These are phyloP conservation scores for Australoheros scitulus DNA, from an alignment of 2,113 vertebrate genomes.

Conservation along the genomic window DNA sequence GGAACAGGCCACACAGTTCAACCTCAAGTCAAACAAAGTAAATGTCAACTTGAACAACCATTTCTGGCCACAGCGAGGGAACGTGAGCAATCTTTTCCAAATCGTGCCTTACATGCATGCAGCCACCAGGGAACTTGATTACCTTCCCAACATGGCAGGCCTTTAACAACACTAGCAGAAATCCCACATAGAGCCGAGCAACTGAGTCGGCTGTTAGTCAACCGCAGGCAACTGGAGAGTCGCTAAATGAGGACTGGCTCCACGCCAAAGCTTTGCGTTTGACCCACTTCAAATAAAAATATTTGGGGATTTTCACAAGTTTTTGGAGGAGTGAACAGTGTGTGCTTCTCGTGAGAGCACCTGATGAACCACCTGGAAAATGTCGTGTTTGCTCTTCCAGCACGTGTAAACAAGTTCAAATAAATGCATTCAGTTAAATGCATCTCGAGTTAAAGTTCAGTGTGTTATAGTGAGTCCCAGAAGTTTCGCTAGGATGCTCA, in stretches of 20 bases:
- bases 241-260: not conserved
- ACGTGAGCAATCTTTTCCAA: constrained; percentile 42
- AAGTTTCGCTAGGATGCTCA: not conserved
- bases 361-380: not conserved
- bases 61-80: constrained; percentile 2
- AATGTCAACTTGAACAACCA: constrained; percentile 58
- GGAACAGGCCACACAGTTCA: constrained; percentile 46
- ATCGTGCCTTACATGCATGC: constrained; percentile 19
- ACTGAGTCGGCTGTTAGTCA: not conserved
- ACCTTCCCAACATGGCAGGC: constrained; percentile 10
- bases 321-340: not conserved
- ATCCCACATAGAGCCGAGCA: constrained; percentile 3
- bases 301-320: constrained; percentile 23
- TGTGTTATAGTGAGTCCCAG: not conserved
- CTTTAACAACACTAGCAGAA: constrained; percentile 33
- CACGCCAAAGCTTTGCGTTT: not conserved
- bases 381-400: not conserved
- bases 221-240: not conserved
- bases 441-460: not conserved
- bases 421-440: not conserved
- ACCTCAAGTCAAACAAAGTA: constrained; percentile 70
- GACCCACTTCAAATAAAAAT: constrained; percentile 15
- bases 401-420: not conserved
- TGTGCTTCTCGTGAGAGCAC: not conserved
- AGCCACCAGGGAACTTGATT: constrained; percentile 18